Conservation (phyloP, 64 coral and sea anemone species). For the Astreopora myriophthalma region DNA sequence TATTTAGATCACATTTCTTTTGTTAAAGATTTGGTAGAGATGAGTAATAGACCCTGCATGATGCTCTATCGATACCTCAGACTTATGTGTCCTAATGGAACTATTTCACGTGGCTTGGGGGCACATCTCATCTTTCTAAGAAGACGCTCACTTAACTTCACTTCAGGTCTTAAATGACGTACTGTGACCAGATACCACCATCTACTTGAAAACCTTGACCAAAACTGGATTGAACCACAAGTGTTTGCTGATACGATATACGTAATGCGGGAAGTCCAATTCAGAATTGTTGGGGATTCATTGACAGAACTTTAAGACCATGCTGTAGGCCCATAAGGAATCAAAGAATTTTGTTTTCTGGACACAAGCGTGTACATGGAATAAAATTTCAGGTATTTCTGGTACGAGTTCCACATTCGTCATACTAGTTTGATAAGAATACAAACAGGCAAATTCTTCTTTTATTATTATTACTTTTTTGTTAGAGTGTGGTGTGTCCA, state of each 20-base stretch:
- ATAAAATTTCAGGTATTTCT: background rate
- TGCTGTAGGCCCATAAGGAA: too few species aligned
- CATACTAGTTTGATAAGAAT: too few species aligned
- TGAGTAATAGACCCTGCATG: constrained; percentile 8
- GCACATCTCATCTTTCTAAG: constrained; percentile 32
- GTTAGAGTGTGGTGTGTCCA: constrained; percentile 78
- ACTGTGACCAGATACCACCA: too few species aligned
- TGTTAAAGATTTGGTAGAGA: constrained; percentile 36
- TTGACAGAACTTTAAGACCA: too few species aligned
- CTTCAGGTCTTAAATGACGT: too few species aligned
- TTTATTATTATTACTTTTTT: too few species aligned
- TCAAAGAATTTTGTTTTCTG: too few species aligned
- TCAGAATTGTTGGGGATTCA: background rate
- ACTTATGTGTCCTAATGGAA: constrained; percentile 55
- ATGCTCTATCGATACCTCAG: constrained; percentile 35
- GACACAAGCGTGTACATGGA: background rate
- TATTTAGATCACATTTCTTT: too few species aligned
- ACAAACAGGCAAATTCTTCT: background rate
- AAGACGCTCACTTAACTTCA: background rate
- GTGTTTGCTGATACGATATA: background rate
- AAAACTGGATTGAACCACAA: background rate
- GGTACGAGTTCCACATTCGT: too few species aligned
- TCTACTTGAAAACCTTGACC: too few species aligned
- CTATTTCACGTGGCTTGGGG: constrained; percentile 34
- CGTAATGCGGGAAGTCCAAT: background rate